Conservation (phyloP, 2,797 vertebrate genomes). For the Lemur catta region DNA sequence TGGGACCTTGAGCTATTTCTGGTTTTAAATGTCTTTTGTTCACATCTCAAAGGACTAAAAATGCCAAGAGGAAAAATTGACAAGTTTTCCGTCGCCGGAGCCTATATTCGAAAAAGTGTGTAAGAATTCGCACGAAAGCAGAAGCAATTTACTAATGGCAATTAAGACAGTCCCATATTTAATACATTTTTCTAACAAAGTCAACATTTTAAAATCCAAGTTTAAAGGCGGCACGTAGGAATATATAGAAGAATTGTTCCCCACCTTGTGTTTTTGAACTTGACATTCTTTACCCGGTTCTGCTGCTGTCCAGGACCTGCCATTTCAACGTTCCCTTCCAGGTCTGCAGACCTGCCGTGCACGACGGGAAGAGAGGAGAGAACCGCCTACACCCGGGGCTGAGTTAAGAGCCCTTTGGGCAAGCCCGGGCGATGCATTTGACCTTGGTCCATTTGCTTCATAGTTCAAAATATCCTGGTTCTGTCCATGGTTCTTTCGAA, state of each 20-base stretch:
- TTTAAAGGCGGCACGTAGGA: neutral
- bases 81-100: constrained; percentile 24
- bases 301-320: neutral
- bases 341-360: neutral
- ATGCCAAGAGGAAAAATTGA: neutral
- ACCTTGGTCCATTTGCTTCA: neutral
- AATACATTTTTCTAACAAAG: neutral
- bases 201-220: neutral
- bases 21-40: neutral
- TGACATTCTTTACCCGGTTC: neutral
- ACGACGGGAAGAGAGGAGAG: neutral
- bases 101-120: constrained; percentile 3
- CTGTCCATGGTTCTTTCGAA: constrained; percentile 48
- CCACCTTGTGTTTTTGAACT: constrained; percentile 35
- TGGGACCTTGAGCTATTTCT: neutral
- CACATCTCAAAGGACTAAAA: neutral
- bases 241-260: neutral
- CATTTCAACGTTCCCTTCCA: neutral
- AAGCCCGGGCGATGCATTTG: neutral
- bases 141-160: neutral
- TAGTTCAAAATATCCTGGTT: neutral
- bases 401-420: neutral
- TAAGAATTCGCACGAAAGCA: neutral
- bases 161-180: neutral
- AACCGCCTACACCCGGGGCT: neutral